Evolutionary conservation across 2,113 vertebrate genomes (phyloP).

Genomic region (Hydropotes inermis): DNA sequence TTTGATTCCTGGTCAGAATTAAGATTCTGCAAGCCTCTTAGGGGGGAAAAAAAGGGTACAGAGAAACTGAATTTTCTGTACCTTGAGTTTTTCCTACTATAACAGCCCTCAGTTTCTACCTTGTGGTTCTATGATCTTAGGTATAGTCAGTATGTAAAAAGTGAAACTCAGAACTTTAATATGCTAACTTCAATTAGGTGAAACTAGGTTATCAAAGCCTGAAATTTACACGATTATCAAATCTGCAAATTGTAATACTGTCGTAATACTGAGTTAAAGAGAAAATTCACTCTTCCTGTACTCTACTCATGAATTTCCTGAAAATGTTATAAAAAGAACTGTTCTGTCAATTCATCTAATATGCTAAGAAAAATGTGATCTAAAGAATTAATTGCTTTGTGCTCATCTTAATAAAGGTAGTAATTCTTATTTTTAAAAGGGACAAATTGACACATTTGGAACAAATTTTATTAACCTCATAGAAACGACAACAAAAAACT

Average conservation of each 20-base stretch:
- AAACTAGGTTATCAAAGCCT: background rate
- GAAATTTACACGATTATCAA: slow-evolving; percentile 10
- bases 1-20: background rate
- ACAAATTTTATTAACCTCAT: background rate
- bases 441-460: background rate
- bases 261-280: slow-evolving; percentile 17
- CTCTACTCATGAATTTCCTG: slow-evolving; percentile 6
- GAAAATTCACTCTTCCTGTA: slow-evolving; percentile 31
- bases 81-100: background rate
- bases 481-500: background rate
- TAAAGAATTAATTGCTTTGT: background rate
- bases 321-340: background rate
- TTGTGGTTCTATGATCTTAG: background rate
- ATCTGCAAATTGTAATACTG: background rate
- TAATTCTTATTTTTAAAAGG: slow-evolving; percentile 19
- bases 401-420: slow-evolving; percentile 24
- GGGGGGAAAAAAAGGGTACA: background rate
- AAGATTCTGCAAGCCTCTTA: background rate
- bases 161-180: background rate
- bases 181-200: background rate
- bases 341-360: background rate
- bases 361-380: background rate
- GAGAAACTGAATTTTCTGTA: slow-evolving; percentile 36
- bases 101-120: background rate
- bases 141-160: slow-evolving; percentile 16